Base-by-base conservation (phyloP, 2,888 invertebrate species). In the Patella depressa region DNA sequence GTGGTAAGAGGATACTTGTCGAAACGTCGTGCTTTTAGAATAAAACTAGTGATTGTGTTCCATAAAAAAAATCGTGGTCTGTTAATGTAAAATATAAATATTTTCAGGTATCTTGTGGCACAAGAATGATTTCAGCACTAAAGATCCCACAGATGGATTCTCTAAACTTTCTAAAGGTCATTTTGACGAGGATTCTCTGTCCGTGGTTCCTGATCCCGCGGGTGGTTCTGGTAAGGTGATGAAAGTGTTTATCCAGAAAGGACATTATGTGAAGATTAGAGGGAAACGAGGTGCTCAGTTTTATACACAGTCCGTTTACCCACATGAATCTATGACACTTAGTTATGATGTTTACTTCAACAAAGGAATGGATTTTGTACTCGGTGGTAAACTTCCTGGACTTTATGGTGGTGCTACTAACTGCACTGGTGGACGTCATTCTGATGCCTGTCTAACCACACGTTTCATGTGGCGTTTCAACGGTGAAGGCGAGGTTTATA, bases 201-300 rank as follows among this genome's bases (percentile, higher is more conserved):
- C 78, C 3, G 65, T 85, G 0, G 83, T 81, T 3, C 71, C 77
- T 12, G 85, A 83, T 59, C 85, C 85, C 1, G 74, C 80, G 71
- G 80, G 81, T 12, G 72, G 76, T 14, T 76, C 77, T 14, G 78
- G 80, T 15, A 80, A 83, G 5, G 86, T 84, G 1, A 71, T 86
- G 2, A 80, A 81, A n/a, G 83, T 85, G 1, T 83, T 80, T 75
- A 85, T 85, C 73, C 78, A 82, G 29, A 78, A 74, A 59, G 75
- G 79, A 4, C 72, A 75, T 53, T 77, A 72, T n/a, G 15, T 29
- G 2, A 59, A 54, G n/a, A 14, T 24, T 2, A 54, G 75, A 15
- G 29, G 75, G 12, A 79, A 82, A 14, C 70, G 83, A 53, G 85
- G 85, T 9, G 84, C 83, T 9, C 85, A 85, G 71, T 85, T 86